Conservation (phyloP, 1,140 invertebrate genomes). For the Palaemon carinicauda region DNA sequence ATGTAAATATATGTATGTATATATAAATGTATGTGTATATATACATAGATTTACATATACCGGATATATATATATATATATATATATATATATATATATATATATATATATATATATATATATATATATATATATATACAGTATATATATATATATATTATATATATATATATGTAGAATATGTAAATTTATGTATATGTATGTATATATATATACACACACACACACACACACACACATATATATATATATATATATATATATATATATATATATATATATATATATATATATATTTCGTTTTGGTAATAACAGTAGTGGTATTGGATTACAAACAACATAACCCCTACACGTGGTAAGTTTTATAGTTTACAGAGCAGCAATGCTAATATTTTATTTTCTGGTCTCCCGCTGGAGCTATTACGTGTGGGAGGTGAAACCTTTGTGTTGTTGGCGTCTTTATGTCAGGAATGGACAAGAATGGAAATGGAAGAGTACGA, state of each 20-base stretch:
- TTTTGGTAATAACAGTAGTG: too few species aligned
- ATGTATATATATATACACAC: not conserved
- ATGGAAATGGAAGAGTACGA: too few species aligned
- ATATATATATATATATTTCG: not conserved
- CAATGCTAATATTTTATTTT: too few species aligned
- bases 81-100: conserved; percentile 2
- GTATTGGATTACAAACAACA: too few species aligned
- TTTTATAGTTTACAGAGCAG: too few species aligned
- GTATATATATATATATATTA: not conserved
- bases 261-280: not conserved
- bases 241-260: not conserved
- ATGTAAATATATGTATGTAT: not conserved
- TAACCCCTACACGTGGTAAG: too few species aligned
- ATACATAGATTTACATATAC: not conserved
- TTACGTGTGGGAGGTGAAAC: too few species aligned
- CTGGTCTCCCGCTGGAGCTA: too few species aligned
- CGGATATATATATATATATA: not conserved
- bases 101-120: not conserved
- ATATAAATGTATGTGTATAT: not conserved
- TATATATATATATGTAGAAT: not conserved
- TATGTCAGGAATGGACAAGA: too few species aligned
- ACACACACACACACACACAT: too few species aligned
- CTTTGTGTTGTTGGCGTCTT: too few species aligned
- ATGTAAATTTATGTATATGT: not conserved
- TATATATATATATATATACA: not conserved